Percentiles rank a stretch among this genome's conserved stretches.
Conservation (phyloP, 2,888 invertebrate genomes). For the Ferdinandea cuprea region DNA sequence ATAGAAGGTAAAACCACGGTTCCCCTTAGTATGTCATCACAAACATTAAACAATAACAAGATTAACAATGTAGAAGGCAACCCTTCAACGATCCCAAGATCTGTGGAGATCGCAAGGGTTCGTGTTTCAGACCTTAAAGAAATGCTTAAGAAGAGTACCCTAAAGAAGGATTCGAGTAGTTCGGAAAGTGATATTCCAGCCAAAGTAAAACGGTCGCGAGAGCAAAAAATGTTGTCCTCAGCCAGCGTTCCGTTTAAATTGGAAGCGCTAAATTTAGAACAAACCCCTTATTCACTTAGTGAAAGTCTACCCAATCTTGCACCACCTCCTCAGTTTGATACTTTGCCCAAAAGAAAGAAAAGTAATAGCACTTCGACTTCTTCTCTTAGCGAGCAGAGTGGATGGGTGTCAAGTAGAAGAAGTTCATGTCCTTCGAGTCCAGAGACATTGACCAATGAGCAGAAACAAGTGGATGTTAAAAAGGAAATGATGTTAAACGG, state of each 20-base stretch:
- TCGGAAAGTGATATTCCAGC: slow-evolving; percentile 86
- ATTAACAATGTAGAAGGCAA: slow-evolving; percentile 59
- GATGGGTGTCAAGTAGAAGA: slow-evolving; percentile 92
- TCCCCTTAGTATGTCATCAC: slow-evolving; percentile 86
- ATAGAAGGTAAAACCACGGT: slow-evolving; percentile 17
- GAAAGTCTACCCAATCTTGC: slow-evolving; percentile 90
- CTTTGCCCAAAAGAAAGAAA: slow-evolving; percentile 82
- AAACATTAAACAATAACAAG: slow-evolving; percentile 83
- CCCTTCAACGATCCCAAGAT: slow-evolving; percentile 79
- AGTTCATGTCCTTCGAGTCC: slow-evolving; percentile 87
- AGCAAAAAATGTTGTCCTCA: slow-evolving; percentile 83
- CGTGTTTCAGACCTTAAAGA: slow-evolving; percentile 82
- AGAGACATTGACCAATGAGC: slow-evolving; percentile 82
- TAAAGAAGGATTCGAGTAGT: slow-evolving; percentile 82
- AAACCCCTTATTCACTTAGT: slow-evolving; percentile 84
- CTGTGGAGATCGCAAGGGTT: slow-evolving; percentile 82
- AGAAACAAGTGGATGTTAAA: slow-evolving; percentile 76
- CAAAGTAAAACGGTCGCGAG: slow-evolving; percentile 83
- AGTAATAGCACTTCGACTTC: slow-evolving; percentile 85
- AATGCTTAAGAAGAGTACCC: slow-evolving; percentile 80
- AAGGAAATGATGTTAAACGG: slow-evolving; percentile 85
- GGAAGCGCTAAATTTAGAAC: slow-evolving; percentile 83
- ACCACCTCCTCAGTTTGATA: slow-evolving; percentile 86
- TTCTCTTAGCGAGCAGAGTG: slow-evolving; percentile 91
- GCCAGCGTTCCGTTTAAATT: slow-evolving; percentile 87